These are phyloP conservation scores for Apaloderma vittatum DNA, from an alignment of 2,113 vertebrate species.

Conservation along the genomic window DNA sequence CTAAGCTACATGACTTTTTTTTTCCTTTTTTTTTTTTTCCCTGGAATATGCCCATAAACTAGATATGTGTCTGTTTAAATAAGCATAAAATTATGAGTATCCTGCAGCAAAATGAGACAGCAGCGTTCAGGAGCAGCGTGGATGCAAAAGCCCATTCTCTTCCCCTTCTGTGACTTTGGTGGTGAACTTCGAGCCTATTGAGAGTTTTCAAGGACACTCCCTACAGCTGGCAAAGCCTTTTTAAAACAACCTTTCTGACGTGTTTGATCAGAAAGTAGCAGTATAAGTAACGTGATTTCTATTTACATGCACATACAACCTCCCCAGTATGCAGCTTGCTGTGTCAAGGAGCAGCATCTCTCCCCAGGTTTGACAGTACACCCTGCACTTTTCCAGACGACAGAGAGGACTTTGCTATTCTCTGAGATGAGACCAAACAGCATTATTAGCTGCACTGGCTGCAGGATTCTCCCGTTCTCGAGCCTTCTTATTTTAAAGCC, in stretches of 20 bases:
- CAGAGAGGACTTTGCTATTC: neutral
- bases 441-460: conserved; percentile 26
- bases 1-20: conserved; percentile 60
- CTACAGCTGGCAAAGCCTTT: neutral
- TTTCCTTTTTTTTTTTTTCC: neutral
- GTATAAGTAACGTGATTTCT: neutral
- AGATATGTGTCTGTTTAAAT: conserved; percentile 85
- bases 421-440: neutral
- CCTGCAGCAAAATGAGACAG: conserved; percentile 81
- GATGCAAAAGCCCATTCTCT: conserved; percentile 35
- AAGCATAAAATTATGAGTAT: conserved; percentile 80
- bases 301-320: neutral
- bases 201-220: conserved; percentile 51
- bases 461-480: neutral
- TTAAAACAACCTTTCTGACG: neutral
- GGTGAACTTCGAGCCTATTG: conserved; percentile 32
- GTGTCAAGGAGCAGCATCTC: neutral
- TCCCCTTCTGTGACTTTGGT: conserved; percentile 43
- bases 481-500: conserved; percentile 73
- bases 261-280: neutral
- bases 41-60: conserved; percentile 80
- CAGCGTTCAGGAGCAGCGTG: conserved; percentile 48
- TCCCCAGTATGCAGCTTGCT: neutral
- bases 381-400: neutral
- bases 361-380: neutral